A percentile compares a stretch with the other conserved stretches of the same genome.
phyloP scores from a whole-genome alignment of 2,113 vertebrate species.

The Corynorhinus townsendii region DNA sequence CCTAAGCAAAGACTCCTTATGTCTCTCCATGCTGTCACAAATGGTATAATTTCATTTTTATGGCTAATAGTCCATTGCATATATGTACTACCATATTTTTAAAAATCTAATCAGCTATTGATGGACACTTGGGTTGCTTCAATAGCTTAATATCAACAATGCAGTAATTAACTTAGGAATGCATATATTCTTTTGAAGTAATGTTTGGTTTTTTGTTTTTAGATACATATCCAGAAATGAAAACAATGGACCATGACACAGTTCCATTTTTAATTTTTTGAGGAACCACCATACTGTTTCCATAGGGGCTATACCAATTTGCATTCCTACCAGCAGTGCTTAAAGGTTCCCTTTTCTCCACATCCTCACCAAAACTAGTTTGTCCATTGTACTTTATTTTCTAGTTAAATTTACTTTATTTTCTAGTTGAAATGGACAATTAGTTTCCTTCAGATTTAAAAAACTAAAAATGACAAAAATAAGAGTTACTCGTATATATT shows the following conservation, averaged over 20 bases:
- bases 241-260: not conserved
- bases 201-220: not conserved
- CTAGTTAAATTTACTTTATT: not conserved
- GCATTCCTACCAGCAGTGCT: not conserved
- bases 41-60: not conserved
- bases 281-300: not conserved
- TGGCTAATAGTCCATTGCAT: not conserved
- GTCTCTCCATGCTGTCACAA: not conserved
- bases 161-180: not conserved
- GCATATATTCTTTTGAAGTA: not conserved
- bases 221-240: not conserved
- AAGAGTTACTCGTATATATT: not conserved
- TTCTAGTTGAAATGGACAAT: not conserved
- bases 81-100: not conserved
- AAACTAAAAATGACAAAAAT: not conserved
- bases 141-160: not conserved
- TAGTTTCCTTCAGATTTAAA: not conserved
- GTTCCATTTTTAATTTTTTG: not conserved
- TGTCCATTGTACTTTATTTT: not conserved
- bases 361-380: not conserved
- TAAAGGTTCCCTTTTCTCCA: not conserved
- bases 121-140: not conserved
- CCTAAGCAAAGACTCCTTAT: not conserved
- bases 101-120: not conserved
- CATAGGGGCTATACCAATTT: not conserved